Evolutionary conservation across 1,140 invertebrate species (phyloP).

Genomic region (Pseudomyrmex flavicornis): DNA sequence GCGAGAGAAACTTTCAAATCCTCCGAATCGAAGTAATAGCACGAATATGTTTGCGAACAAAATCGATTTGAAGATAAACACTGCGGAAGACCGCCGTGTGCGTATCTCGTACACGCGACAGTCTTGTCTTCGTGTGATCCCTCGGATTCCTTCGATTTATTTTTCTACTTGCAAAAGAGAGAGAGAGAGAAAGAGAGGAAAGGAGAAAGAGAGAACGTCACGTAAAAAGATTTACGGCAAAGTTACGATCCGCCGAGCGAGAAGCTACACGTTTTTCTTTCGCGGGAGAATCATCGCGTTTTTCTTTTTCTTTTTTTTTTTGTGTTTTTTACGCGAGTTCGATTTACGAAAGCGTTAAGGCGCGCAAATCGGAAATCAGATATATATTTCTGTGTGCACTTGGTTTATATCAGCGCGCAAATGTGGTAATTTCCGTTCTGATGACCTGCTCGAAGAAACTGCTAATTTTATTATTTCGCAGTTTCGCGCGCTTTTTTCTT

Average conservation of each 20-base stretch:
- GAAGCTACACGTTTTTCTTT: not conserved
- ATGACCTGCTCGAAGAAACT: constrained; percentile 22
- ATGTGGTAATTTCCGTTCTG: constrained; percentile 19
- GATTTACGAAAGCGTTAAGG: not conserved
- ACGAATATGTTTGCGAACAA: not conserved
- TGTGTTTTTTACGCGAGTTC: not conserved
- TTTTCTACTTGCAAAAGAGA: not conserved
- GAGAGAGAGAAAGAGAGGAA: too few species aligned
- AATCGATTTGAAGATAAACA: not conserved
- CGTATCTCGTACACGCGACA: too few species aligned
- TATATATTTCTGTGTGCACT: not conserved
- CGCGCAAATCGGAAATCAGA: not conserved
- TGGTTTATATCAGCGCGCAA: not conserved
- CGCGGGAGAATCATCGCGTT: not conserved
- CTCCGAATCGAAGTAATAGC: not conserved
- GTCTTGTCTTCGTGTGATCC: too few species aligned
- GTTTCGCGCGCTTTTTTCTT: too few species aligned
- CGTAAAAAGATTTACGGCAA: not conserved
- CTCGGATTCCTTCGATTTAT: not conserved
- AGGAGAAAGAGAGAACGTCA: too few species aligned
- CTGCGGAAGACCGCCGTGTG: too few species aligned
- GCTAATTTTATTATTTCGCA: not conserved
- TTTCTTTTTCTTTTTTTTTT: not conserved
- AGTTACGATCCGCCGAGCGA: not conserved
- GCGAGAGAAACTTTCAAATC: constrained; percentile 2